phyloP scores from a whole-genome alignment of 35 echinoderm and acorn worm genomes.

The Holothuria glaberrima region DNA sequence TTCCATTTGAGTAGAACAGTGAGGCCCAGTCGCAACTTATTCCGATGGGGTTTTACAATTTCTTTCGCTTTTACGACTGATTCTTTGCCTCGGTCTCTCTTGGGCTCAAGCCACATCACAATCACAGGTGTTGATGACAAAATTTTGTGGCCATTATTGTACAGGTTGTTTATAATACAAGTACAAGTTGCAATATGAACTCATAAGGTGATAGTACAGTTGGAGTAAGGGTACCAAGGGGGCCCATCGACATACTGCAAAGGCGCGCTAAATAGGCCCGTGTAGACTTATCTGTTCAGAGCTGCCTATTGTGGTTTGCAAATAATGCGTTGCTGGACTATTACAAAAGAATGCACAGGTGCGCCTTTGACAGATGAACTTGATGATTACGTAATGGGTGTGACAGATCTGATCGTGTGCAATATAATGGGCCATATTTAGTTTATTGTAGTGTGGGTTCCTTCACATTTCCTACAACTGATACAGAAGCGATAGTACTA shows the following conservation, averaged over 20 bases:
- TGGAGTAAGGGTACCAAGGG: no score
- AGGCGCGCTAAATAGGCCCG: no score
- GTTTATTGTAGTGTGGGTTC: not conserved
- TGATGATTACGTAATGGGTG: not conserved
- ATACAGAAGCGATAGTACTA: not conserved
- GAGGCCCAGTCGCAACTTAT: not conserved
- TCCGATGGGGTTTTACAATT: not conserved
- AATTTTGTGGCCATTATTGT: not conserved
- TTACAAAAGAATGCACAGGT: not conserved
- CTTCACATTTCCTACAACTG: not conserved
- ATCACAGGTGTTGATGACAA: slow-evolving; percentile 1
- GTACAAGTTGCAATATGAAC: not conserved
- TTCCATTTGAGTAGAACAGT: not conserved
- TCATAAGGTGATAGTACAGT: not conserved
- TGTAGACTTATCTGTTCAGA: no score
- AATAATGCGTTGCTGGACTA: not conserved
- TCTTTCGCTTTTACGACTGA: not conserved
- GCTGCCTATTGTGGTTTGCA: no score
- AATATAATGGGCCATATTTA: not conserved
- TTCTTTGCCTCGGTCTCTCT: not conserved
- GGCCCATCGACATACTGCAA: no score
- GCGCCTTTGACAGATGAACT: not conserved
- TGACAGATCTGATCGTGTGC: not conserved
- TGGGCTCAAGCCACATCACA: not conserved
- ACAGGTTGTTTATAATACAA: not conserved